Conservation (phyloP, 1,140 invertebrate species). For the Conus betulinus region DNA sequence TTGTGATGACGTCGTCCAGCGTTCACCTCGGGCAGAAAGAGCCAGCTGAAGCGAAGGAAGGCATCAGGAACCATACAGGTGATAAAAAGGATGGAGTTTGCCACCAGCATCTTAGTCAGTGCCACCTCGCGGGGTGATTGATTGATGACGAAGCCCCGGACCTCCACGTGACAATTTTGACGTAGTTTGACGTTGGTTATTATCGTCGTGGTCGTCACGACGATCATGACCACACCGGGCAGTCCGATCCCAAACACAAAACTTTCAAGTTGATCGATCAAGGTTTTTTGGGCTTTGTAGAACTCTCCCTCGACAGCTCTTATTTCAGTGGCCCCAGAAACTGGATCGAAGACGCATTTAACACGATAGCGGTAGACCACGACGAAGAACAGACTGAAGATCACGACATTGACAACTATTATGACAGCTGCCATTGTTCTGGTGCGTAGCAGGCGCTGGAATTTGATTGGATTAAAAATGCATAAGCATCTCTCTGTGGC, state of each 20-base stretch:
- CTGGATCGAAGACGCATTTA: not conserved
- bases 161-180: not conserved
- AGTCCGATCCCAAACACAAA: not conserved
- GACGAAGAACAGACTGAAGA: not conserved
- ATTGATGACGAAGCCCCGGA: not conserved
- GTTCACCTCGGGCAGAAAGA: not conserved
- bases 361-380: not conserved
- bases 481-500: not conserved
- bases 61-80: not conserved
- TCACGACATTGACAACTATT: not conserved
- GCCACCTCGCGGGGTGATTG: not conserved
- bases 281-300: not conserved
- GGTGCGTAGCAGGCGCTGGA: not conserved
- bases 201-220: not conserved
- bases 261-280: not conserved
- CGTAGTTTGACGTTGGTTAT: not conserved
- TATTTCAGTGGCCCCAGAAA: not conserved
- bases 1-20: not conserved
- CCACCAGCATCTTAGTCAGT: slow-evolving; percentile 14
- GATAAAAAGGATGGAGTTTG: not conserved
- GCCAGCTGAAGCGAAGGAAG: not conserved
- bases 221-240: not conserved
- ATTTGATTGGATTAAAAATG: not conserved
- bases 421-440: not conserved
- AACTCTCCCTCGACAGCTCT: not conserved